Evolutionary conservation across 1,140 invertebrate genomes (phyloP).

Genomic region (Acyrthosiphon pisum): DNA sequence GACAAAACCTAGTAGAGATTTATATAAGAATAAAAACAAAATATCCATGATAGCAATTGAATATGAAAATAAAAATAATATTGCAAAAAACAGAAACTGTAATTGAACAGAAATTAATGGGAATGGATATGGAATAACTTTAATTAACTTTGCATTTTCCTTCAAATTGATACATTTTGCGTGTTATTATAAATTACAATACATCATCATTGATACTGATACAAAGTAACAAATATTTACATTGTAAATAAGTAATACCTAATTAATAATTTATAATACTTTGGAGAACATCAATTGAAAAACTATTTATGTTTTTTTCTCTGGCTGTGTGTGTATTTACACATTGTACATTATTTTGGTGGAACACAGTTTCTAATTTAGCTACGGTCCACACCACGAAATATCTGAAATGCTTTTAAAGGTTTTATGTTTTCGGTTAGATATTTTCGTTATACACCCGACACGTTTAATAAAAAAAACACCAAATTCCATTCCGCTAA

Average conservation of each 20-base stretch:
- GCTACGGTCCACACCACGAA: neutral
- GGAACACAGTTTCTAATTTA: neutral
- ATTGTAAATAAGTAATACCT: no score
- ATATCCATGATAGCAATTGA: neutral
- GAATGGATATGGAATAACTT: neutral
- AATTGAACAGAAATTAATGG: neutral
- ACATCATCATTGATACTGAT: neutral
- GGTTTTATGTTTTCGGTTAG: neutral
- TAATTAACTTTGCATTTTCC: neutral
- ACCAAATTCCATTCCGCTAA: neutral
- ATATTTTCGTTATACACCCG: neutral
- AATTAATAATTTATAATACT: no score
- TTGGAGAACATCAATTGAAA: no score
- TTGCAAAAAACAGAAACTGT: neutral
- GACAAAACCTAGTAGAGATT: neutral
- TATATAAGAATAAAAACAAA: constrained; percentile 4
- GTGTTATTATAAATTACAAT: neutral
- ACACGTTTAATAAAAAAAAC: neutral
- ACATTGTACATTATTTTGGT: neutral
- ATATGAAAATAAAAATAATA: neutral
- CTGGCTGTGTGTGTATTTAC: neutral
- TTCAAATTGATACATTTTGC: neutral
- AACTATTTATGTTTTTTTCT: no score
- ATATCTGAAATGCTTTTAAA: neutral
- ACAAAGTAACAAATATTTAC: no score